Base-by-base conservation (phyloP, 2,113 vertebrate species). In the Crotophaga sulcirostris region DNA sequence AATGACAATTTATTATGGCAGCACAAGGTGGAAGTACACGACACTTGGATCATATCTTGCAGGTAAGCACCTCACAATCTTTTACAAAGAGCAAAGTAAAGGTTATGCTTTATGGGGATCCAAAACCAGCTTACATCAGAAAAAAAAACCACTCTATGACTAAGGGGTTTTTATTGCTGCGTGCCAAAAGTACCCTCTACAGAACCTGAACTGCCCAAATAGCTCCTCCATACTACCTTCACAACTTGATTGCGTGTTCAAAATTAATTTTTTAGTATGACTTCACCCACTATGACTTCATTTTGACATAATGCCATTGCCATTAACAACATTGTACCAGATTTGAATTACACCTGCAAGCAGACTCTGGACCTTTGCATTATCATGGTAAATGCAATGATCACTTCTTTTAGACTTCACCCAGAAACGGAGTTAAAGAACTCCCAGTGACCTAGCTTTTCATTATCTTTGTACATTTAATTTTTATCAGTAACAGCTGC, bases 231-330 rank as follows among this genome's bases (percentile, higher is more conserved):
- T 20, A 14, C 11, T n/a, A 70, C 42, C 55, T 63, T 18, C 2
- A 2, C 52, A 77, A 16, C 59, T 24, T 34, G 19, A 45, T 16
- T 0, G 0, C 29, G 42, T 25, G 80, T 74, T 25, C 58, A 51
- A 51, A 91, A 33, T 19, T 42, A 15, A 29, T 40, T 80, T 79
- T 76, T 56, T 44, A 58, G 23, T 64, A 36, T 7, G 25, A 25
- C 34, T 88, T 86, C 75, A 58, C n/a, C 33, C 40, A n/a, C 54
- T 44, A 15, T 18, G 19, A 42, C 51, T 84, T 79, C 58, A 28
- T 33, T 58, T 51, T 51, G 59, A 9, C 58, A 9, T 18, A 62
- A 36, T 62, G 68, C 54, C 70, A 13, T 20, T 55, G 67, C 26
- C 59, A 38, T 66, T 78, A 44, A 54, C n/a, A 54, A 29, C 20